Percentiles rank a stretch among this genome's conserved stretches.
phyloP scores from a whole-genome alignment of 2,113 vertebrate genomes.

The Elephantulus edwardii region DNA sequence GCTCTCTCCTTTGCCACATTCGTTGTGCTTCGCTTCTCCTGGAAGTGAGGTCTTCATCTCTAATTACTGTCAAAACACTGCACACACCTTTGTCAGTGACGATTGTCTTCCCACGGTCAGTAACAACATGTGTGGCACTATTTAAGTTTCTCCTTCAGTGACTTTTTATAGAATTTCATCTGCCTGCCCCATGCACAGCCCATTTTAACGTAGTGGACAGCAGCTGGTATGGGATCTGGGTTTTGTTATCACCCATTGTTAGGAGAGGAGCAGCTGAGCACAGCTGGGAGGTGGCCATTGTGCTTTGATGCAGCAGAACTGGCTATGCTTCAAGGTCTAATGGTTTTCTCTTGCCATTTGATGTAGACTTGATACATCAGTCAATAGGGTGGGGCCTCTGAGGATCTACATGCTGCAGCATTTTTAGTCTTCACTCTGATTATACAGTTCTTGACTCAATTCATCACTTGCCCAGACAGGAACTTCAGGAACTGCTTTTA shows the following conservation, averaged over 20 bases:
- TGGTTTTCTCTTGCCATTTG: conserved; percentile 57
- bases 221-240: conserved; percentile 38
- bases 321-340: conserved; percentile 44
- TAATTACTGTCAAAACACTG: conserved; percentile 36
- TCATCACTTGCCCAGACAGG: conserved; percentile 35
- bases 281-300: conserved; percentile 10
- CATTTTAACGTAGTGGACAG: background rate
- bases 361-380: conserved; percentile 22
- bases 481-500: conserved; percentile 30
- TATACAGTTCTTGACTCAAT: background rate
- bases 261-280: conserved; percentile 36
- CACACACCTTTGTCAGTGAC: background rate
- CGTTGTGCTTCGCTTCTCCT: background rate
- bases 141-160: conserved; percentile 44
- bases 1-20: background rate
- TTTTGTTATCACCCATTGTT: conserved; percentile 61
- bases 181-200: background rate
- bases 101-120: background rate
- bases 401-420: background rate
- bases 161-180: conserved; percentile 37
- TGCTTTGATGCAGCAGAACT: conserved; percentile 12
- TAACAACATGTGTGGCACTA: background rate
- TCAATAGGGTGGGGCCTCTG: background rate
- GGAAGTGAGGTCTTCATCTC: conserved; percentile 20
- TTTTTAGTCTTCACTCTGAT: background rate